Base-by-base conservation (phyloP, 2,797 vertebrate genomes). In the Silurus lanzhouensis region DNA sequence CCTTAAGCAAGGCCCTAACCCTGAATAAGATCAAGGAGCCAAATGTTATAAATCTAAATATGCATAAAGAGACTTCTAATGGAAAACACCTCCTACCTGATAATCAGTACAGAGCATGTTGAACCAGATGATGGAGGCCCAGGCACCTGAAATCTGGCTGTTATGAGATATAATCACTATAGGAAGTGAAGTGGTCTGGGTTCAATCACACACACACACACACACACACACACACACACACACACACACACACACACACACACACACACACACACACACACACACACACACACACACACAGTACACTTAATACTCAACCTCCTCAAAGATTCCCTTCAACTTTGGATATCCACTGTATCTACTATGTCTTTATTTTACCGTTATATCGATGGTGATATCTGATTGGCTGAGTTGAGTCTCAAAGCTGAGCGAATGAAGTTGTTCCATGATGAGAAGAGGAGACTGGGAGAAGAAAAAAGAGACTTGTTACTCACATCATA, bases 111-210 rank as follows among this genome's bases (percentile, higher is more conserved):
- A 96, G 72, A 98, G 93, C 96, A 98, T 98, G 94, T 99, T 99
- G 95, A 97, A 98, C 97, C 97, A 98, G 46, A 99, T 92, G 92
- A 99, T 97, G 82, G 97, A 98, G 87, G 97, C 97, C 97, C 97
- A 98, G 84, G 97, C 97, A 5, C 96, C 97, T 17, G 97, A 97
- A 80, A 99, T 95, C 93, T 99, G 98, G 90, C 95, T 97, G 74
- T 97, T 96, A 0, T 98, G 99, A 58, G 98, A 99, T 92, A 99
- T 99, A 85, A 99, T 97, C 58, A 99, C 97, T 0, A 99, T 92
- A 0, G 98, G 98, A 87, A 99, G 95, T 5, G 98, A 99, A 10
- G 93, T 93, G 2, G 96, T 97, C 98, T 99, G 76, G 8, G 9
- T 61, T 27, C 5, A 60, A 27, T 64, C 38, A 58, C 2, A 78